phyloP scores from a whole-genome alignment of 2,797 vertebrate genomes.

The Chrysolophus pictus region DNA sequence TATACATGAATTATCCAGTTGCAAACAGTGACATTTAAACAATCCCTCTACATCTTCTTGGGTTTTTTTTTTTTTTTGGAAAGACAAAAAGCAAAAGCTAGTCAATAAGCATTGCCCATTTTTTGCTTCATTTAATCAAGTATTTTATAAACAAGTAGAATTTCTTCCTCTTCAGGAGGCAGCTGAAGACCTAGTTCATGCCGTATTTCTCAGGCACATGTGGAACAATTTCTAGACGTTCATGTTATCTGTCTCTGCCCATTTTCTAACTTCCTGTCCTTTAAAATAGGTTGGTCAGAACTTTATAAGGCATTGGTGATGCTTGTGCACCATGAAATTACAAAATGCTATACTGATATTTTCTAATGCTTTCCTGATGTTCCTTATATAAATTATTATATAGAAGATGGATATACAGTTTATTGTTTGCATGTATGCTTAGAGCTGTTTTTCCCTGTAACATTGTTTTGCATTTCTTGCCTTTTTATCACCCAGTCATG shows the following conservation, averaged over 20 bases:
- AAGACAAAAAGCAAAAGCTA: not conserved
- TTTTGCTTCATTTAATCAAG: not conserved
- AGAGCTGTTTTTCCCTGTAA: not conserved
- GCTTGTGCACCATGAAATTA: not conserved
- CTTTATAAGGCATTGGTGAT: not conserved
- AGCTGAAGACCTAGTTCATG: not conserved
- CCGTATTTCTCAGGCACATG: not conserved
- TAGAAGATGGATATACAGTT: not conserved
- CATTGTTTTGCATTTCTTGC: not conserved
- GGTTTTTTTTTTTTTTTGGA: not conserved
- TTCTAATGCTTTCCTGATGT: not conserved
- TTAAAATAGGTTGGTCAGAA: not conserved
- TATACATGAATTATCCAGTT: not conserved
- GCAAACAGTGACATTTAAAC: not conserved
- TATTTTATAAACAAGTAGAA: not conserved
- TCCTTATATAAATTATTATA: not conserved
- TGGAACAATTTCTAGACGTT: not conserved
- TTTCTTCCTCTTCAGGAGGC: not conserved
- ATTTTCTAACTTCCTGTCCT: not conserved
- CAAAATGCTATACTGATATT: not conserved
- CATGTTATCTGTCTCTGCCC: not conserved
- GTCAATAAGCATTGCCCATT: not conserved
- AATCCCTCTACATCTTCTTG: not conserved
- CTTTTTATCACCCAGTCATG: not conserved
- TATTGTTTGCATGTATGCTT: not conserved